phyloP scores from a whole-genome alignment of 2,113 vertebrate genomes.

The Rousettus leschenaultii region DNA sequence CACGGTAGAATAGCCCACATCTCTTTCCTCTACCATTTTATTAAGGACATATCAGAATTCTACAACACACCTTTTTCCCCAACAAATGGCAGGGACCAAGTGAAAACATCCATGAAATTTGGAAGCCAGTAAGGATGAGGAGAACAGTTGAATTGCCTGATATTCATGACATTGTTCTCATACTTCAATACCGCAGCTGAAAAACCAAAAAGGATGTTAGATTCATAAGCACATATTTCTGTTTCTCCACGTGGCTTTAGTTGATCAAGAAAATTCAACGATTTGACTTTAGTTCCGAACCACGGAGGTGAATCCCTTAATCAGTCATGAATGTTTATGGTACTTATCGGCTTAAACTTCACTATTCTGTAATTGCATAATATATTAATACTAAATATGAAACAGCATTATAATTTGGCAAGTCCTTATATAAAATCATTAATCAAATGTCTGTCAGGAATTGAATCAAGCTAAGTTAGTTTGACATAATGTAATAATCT shows the following conservation, averaged over 20 bases:
- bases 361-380: not conserved
- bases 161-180: conserved; percentile 99
- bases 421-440: conserved; percentile 18
- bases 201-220: not conserved
- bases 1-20: not conserved
- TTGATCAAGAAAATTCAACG: not conserved
- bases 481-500: conserved; percentile 6
- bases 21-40: not conserved
- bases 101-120: conserved; percentile 99
- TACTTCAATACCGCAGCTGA: conserved; percentile 98
- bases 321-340: not conserved
- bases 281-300: not conserved
- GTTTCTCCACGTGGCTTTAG: not conserved
- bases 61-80: conserved; percentile 92
- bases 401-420: not conserved
- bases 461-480: not conserved
- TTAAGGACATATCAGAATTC: not conserved
- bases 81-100: conserved; percentile 97
- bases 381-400: not conserved
- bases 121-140: conserved; percentile 99
- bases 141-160: conserved; percentile 98
- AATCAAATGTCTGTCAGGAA: not conserved
- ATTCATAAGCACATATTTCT: not conserved
- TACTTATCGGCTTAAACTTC: not conserved
- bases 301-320: not conserved